A percentile compares a stretch with the other conserved stretches of the same genome.
Conservation (phyloP, 2,113 vertebrate species). For the Prinia subflava region DNA sequence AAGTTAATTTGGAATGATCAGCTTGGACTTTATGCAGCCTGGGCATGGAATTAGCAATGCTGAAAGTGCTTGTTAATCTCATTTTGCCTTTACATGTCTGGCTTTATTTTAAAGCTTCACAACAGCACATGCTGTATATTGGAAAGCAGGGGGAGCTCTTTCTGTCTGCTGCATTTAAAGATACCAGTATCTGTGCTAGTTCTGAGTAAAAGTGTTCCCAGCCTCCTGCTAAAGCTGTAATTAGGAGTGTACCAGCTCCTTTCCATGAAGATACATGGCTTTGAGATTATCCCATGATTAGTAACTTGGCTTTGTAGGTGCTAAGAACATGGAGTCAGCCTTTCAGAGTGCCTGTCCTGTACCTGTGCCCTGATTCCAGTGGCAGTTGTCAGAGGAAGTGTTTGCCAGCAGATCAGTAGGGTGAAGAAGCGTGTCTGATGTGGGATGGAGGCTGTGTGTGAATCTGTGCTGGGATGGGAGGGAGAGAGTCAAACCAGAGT, state of each 20-base stretch:
- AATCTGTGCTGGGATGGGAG: not conserved
- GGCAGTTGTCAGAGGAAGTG: not conserved
- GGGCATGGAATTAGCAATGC: not conserved
- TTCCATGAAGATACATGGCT: not conserved
- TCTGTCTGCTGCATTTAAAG: not conserved
- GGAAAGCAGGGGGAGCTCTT: constrained; percentile 3
- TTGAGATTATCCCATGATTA: not conserved
- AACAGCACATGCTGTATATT: not conserved
- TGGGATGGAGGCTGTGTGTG: not conserved
- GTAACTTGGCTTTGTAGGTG: not conserved
- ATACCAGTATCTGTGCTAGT: not conserved
- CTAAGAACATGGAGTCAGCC: not conserved
- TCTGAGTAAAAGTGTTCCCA: not conserved
- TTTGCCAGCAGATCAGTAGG: not conserved
- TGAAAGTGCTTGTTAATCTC: not conserved
- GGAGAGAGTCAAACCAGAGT: not conserved
- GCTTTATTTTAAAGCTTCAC: not conserved
- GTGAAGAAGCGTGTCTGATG: not conserved
- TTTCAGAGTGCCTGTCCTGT: not conserved
- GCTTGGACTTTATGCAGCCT: not conserved
- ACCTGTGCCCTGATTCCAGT: not conserved
- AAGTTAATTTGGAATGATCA: not conserved
- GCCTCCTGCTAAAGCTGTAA: not conserved
- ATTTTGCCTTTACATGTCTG: not conserved
- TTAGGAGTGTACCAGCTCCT: not conserved